phyloP scores from a whole-genome alignment of 2,113 vertebrate species.

The Callithrix jacchus region DNA sequence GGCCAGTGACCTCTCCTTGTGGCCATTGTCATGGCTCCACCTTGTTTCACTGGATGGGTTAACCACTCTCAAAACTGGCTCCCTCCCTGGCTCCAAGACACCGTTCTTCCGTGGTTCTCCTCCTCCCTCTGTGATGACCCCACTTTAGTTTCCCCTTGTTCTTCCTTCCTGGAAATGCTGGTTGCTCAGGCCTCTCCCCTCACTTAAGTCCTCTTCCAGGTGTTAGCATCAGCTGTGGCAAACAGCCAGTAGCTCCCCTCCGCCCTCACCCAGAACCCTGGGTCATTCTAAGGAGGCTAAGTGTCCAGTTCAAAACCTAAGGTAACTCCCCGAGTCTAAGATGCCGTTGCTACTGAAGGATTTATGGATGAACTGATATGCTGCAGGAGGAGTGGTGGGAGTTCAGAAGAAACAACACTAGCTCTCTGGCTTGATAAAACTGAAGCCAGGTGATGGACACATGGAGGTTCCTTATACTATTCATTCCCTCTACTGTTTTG shows the following conservation, averaged over 20 bases:
- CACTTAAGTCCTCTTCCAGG: background rate
- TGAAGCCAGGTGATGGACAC: background rate
- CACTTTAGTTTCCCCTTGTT: background rate
- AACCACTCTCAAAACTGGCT: background rate
- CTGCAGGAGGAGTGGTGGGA: background rate
- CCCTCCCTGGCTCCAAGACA: background rate
- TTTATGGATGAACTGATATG: accelerated
- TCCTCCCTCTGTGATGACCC: background rate
- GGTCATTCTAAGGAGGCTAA: background rate
- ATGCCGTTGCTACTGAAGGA: background rate
- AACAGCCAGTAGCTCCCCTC: background rate
- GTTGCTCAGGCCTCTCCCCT: background rate
- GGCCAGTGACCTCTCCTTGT: background rate
- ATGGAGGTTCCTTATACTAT: background rate
- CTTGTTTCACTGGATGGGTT: background rate
- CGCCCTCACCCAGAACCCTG: background rate
- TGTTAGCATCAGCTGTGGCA: accelerated
- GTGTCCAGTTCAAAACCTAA: background rate
- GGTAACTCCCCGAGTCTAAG: background rate
- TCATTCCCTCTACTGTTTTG: background rate
- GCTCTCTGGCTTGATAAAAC: background rate
- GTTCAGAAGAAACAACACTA: background rate
- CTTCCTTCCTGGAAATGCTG: background rate
- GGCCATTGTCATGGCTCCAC: background rate
- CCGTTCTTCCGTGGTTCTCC: background rate